Base-by-base conservation (phyloP, 2,113 vertebrate species). In the Oreochromis tanganicae region DNA sequence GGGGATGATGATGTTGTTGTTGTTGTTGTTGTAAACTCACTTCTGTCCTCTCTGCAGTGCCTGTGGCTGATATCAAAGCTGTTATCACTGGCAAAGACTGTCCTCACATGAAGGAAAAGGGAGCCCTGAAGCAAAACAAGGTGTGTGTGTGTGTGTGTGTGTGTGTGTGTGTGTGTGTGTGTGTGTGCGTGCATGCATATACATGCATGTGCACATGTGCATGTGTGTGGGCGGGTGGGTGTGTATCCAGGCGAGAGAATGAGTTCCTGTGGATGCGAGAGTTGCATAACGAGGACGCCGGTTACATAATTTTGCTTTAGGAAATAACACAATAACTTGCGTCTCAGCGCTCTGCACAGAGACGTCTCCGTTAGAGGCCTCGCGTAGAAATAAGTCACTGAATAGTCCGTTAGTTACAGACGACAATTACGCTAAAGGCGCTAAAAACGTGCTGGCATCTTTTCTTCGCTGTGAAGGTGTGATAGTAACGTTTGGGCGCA, bases 101-200 rank as follows among this genome's bases (percentile, higher is more conserved):
- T 92, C 99, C 98, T 91, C 98, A 99, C 92, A 99, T 99, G 98
- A 99, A 99, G 96, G 99, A 99, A 94, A 99, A 99, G 95, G 98
- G 98, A 95, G 98, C 98, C 93, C 98, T 98, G 91, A 99, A 99
- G 97, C 99, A 99, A 96, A 99, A 99, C 95, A 99, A 99, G 98
- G 99, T 68, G 48, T 81, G 38, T 29, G 32, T 80, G 56, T 41
- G 41, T 68, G 50, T 71, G 27, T 29, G 34, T 71, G 80, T 27
- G 27, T 27, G 27, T 27, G 27, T 27, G 27, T 27, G 27, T 27
- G 27, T 27, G 27, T 24, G 24, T 24, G 24, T 24, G 24, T 24
- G 24, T 24, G 24, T 24, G 24, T 21, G 24, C 3, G 24, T 24
- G 24, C 21, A 21, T 21, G 21, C 21, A 21, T 21, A 21, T 21